Base-by-base conservation (phyloP, 2,113 vertebrate genomes). In the Charina bottae region DNA sequence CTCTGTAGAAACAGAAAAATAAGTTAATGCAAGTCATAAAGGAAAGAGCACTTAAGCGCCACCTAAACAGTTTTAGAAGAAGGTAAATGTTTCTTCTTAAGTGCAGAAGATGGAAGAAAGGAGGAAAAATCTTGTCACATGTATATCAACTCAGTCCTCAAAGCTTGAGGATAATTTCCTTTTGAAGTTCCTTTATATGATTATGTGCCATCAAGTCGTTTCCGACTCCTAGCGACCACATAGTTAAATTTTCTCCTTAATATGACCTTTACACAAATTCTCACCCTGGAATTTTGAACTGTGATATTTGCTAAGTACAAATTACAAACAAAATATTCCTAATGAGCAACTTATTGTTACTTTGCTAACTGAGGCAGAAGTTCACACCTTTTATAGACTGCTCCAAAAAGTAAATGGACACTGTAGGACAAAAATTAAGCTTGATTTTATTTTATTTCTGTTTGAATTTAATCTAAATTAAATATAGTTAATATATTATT, bases 121-220 rank as follows among this genome's bases (percentile, higher is more conserved):
- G 92, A 93, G 49, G 59, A 5, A 89, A 92, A 90, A 19, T 5
- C n/a, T 37, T 72, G 92, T 28, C 85, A 93, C 94, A 93, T 85
- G 19, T 83, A 6, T 84, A 17, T 23, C 19, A 60, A 60, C 90
- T 42, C 26, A 13, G 68, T 21, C n/a, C 4, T 93, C 1, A 23
- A 64, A 78, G 6, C 33, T 1, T 0, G 6, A 87, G 49, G 37
- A 83, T 87, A 55, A 53, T 56, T 90, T 94, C 92, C 72, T 91
- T 89, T 26, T 42, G 56, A 53, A 83, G 55, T 55, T 4, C 19
- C 88, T 92, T 46, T 17, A 78, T 3, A 53, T 60, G n/a, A 72
- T 72, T 33, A 33, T 72, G 1, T 17, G 5, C 33, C 68, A 78
- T 78, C 68, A 78, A 78, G 6, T 78, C 2, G 17, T 78, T 78